Evolutionary conservation across 2,888 invertebrate species (phyloP).

Genomic region (Dolichopus griseipennis): DNA sequence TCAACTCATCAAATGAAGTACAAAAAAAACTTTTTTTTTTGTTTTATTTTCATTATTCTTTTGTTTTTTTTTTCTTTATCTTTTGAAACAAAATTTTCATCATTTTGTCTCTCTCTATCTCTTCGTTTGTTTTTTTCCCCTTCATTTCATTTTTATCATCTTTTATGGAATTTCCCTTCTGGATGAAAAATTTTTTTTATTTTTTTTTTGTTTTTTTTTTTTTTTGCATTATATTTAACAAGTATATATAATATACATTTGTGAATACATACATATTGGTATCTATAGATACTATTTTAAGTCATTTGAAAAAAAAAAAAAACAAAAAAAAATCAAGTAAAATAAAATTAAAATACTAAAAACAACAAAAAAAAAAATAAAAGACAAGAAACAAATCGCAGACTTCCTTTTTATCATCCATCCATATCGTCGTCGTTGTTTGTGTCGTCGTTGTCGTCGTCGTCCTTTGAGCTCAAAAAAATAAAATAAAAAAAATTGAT

Average conservation of each 20-base stretch:
- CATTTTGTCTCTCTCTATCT: no score
- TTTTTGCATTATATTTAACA: neutral
- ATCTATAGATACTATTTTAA: neutral
- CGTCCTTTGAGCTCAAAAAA: neutral
- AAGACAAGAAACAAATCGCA: neutral
- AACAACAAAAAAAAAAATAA: neutral
- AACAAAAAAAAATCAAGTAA: no score
- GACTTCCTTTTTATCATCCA: neutral
- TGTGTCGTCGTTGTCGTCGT: neutral
- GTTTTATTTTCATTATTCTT: no score
- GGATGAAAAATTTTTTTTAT: no score
- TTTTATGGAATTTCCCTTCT: no score
- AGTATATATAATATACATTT: no score
- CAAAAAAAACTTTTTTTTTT: neutral
- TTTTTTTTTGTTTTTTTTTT: no score
- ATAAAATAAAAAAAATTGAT: neutral
- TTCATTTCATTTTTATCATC: neutral
- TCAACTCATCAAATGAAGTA: slow-evolving; percentile 6
- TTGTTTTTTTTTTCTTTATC: no score
- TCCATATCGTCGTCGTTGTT: neutral
- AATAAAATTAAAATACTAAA: neutral
- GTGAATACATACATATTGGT: neutral
- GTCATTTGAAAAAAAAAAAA: no score
- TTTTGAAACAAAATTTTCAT: no score
- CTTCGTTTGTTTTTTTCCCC: neutral